A percentile compares a stretch with the other conserved stretches of the same genome.
Conservation (phyloP, 2,113 vertebrate species). For the Aptenodytes forsteri region DNA sequence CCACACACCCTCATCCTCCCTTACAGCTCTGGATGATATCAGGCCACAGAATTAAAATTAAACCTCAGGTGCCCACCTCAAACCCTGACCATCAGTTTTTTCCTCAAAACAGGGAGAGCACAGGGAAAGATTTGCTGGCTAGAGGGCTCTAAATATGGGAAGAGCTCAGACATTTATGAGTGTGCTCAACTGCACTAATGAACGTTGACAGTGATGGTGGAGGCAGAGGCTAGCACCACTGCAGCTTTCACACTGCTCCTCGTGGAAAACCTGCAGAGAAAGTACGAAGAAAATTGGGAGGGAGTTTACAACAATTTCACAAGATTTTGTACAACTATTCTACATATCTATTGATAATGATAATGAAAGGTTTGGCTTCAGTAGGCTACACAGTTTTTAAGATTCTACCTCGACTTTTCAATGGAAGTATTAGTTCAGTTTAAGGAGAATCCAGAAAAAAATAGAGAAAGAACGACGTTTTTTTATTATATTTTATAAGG, state of each 20-base stretch:
- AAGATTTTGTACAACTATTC: neutral
- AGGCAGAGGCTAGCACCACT: neutral
- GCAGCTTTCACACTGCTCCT: neutral
- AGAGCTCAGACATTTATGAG: neutral
- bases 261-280: neutral
- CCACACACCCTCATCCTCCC: neutral
- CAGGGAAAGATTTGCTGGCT: neutral
- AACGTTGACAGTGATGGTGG: neutral
- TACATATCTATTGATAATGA: neutral
- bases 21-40: neutral
- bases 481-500: neutral
- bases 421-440: neutral
- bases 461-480: neutral
- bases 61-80: neutral
- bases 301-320: neutral
- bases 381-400: neutral
- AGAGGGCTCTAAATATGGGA: conserved; percentile 1
- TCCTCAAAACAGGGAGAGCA: neutral
- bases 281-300: neutral
- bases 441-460: neutral
- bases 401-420: neutral
- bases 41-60: neutral
- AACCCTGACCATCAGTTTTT: neutral
- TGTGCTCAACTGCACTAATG: conserved; percentile 17
- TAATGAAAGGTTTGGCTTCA: neutral